Base-by-base conservation (phyloP, 2,888 invertebrate species). In the Drosophila multiciliata region DNA sequence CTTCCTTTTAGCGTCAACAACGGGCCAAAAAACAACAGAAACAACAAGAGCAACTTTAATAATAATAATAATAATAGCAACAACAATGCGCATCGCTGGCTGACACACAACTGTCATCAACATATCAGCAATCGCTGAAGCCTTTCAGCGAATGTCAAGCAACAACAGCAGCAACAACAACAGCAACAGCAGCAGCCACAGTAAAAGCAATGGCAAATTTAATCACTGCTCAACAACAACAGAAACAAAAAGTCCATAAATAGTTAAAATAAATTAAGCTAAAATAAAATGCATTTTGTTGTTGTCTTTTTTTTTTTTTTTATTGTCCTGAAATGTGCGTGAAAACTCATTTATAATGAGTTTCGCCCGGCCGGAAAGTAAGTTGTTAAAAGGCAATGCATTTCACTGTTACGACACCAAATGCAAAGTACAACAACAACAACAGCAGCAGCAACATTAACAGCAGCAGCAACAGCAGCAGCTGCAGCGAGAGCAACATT, bases 31-130 rank as follows among this genome's bases (percentile, higher is more conserved):
- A 45, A 23, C 40, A 52, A 9, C 29, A 64, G 26, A 55, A 29
- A 29, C 29, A 29, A 29, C 29, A 29, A 29, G 29, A 29, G 29
- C 29, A 29, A 20, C 36, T 54, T 40, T 49, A 49, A 20, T 61
- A 55, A 48, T 49, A 49, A 20, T 61, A 55, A 49, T 38, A 63
- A 68, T 53, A 66, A 57, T 29, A 66, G 29, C 29, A 63, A 67
- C 50, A 75, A 66, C 61, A 68, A 69, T 57, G 72, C 62, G 52
- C 78, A 75, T 73, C 63, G 72, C 29, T 73, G 67, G 62, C 58
- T 83, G 83, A 82, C 82, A 83, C 82, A 78, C 75, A 83, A 83
- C 85, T 83, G 83, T 85, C 83, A 85, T 80, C 82, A 84, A 72
- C 82, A 81, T 75, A 80, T 84, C 82, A 83, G 71, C 64, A 33